Base-by-base conservation (phyloP, 2,113 vertebrate genomes). In the Xiphophorus maculatus region DNA sequence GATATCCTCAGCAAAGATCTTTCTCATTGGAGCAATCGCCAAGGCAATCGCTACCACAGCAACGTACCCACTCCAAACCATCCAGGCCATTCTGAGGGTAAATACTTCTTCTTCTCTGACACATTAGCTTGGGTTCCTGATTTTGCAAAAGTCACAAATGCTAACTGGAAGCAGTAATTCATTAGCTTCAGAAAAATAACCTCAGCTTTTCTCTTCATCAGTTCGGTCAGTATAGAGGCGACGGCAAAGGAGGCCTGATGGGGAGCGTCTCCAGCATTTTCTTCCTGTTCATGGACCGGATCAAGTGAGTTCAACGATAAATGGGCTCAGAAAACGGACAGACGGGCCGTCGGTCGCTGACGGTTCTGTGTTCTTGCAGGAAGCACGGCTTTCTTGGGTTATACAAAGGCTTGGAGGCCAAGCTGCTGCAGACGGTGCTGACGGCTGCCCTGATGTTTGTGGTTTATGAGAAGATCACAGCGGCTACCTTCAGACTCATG, bases 381-480 rank as follows among this genome's bases (percentile, higher is more conserved):
- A 92, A 66, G 66, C 87, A 92, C 0, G 94, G 95, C 0, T 32
- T 88, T 9, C 51, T 92, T 0, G 92, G 94, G 35, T 76, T 96
- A 71, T 96, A 95, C 88, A 95, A 95, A 90, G 95, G 95, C 69
- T 89, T 96, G 87, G 95, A 96, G 89, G 95, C 95, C 60, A 96
- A 96, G 82, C 88, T 95, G 63, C 92, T 95, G 1, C 95, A 96
- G 93, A 96, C 95, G 0, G 94, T 96, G 7, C 89, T 95, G 82
- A 95, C 95, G 0, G 94, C 95, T 0, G 95, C 94, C 5, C 95
- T 96, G 78, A 95, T 95, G 95, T 95, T 95, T 28, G 93, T 96
- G 3, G 89, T 95, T 63, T 96, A 96, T 3, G 95, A 96, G 88
- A 96, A 95, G 90, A 94, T 96, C 70, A 84, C 93, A 0, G 72